These are phyloP conservation scores for Temnothorax ravouxi DNA, from an alignment of 2,888 invertebrate genomes.

Conservation along the genomic window DNA sequence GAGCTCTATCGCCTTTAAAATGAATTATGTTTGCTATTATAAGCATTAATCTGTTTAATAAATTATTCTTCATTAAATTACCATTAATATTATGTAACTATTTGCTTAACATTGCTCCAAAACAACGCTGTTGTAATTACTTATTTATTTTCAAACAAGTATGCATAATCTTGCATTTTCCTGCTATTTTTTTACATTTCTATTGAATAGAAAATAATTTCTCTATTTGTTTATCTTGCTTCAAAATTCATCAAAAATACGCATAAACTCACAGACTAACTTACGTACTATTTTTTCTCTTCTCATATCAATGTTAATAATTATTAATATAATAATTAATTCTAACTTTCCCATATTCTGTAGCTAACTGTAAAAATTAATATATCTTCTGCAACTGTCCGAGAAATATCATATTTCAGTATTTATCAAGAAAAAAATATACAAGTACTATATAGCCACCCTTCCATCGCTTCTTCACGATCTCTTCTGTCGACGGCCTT, in stretches of 20 bases:
- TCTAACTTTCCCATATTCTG: neutral
- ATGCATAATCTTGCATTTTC: neutral
- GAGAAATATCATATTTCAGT: neutral
- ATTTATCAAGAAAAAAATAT: slow-evolving; percentile 29
- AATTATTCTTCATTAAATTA: slow-evolving; percentile 8
- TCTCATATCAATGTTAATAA: neutral
- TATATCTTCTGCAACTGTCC: neutral
- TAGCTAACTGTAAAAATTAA: slow-evolving; percentile 12
- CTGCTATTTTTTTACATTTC: neutral
- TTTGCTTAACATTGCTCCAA: neutral
- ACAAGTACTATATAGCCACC: neutral
- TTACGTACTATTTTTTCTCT: neutral
- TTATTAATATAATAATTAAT: slow-evolving; percentile 12
- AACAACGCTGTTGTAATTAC: neutral
- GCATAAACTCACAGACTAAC: neutral
- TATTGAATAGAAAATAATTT: slow-evolving; percentile 23
- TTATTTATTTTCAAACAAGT: slow-evolving; percentile 23
- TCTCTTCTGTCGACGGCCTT: slow-evolving; percentile 2
- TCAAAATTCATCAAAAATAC: slow-evolving; percentile 6
- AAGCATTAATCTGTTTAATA: neutral
- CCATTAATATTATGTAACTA: neutral
- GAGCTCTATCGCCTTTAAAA: slow-evolving; percentile 8
- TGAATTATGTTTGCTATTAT: slow-evolving; percentile 15
- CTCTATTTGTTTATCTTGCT: neutral
- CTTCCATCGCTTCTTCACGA: neutral